These are phyloP conservation scores for Uloborus diversus DNA, from an alignment of 1,140 invertebrate genomes.

Conservation along the genomic window DNA sequence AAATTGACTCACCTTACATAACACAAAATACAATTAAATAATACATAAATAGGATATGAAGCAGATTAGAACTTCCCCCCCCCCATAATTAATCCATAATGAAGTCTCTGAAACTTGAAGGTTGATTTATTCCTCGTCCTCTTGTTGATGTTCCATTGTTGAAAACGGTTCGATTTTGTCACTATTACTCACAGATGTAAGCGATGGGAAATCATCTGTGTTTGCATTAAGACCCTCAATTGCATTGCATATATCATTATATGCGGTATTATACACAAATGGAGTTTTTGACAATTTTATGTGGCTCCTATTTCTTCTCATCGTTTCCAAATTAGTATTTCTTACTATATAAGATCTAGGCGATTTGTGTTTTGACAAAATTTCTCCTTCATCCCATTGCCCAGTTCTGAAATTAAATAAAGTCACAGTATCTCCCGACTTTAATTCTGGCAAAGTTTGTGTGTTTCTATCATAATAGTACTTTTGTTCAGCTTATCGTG, in stretches of 20 bases:
- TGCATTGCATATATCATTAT: not conserved
- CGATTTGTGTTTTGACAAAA: not conserved
- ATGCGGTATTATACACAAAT: not conserved
- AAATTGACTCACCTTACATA: not conserved
- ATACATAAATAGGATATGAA: not conserved
- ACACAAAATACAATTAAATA: not conserved
- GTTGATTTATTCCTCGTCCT: not conserved
- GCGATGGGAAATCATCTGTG: not conserved
- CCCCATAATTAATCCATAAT: not conserved
- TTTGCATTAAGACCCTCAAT: not conserved
- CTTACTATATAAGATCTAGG: not conserved
- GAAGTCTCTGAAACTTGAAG: not conserved
- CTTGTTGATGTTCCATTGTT: not conserved
- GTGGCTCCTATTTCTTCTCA: not conserved
- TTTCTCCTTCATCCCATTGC: slow-evolving; percentile 9
- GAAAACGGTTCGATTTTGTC: not conserved
- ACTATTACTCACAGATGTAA: not conserved
- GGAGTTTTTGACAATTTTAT: not conserved
- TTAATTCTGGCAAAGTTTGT: not conserved
- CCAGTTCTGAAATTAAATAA: not conserved
- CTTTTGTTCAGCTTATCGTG: not conserved
- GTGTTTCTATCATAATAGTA: slow-evolving; percentile 22
- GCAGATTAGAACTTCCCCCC: too few species aligned
- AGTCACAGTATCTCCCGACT: slow-evolving; percentile 5
- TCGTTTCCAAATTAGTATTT: not conserved